Evolutionary conservation across 2,797 vertebrate species (phyloP).

Genomic region (Orientallactaga sibirica): DNA sequence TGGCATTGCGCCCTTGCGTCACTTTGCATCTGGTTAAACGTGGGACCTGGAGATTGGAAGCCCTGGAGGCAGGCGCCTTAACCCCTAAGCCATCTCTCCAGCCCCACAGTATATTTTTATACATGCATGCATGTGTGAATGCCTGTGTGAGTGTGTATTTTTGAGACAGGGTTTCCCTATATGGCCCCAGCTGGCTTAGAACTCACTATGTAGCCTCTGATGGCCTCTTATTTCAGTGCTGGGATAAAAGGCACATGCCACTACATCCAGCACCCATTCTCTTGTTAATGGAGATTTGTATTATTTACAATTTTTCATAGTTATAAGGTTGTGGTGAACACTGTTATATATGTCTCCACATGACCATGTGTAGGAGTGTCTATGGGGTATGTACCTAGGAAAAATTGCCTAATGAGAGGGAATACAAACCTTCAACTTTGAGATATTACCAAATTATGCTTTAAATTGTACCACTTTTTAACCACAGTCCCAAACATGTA

Average conservation of each 20-base stretch:
- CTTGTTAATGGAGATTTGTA: neutral
- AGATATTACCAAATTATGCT: conserved; percentile 4
- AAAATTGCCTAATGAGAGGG: neutral
- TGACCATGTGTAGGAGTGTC: neutral
- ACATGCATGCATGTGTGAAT: too few relatives aligned
- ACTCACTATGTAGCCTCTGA: neutral
- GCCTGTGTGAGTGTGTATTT: too few relatives aligned
- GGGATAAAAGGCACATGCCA: too few relatives aligned
- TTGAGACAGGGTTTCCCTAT: too few relatives aligned
- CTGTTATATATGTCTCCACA: neutral
- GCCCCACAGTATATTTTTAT: too few relatives aligned
- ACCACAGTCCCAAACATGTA: neutral
- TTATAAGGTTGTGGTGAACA: neutral
- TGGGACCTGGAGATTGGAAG: too few relatives aligned
- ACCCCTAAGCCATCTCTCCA: too few relatives aligned
- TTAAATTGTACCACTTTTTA: neutral
- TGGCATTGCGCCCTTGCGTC: too few relatives aligned
- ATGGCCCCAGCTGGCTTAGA: neutral
- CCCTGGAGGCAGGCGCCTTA: too few relatives aligned
- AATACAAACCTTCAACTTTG: neutral
- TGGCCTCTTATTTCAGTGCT: neutral
- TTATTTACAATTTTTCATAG: neutral
- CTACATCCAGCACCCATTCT: neutral
- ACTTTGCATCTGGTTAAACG: too few relatives aligned
- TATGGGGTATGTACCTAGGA: neutral